Evolutionary conservation across 2,888 invertebrate species (phyloP), one percentile per base, ranked within the genome.

Genomic region (Hybos culiciformis): DNA sequence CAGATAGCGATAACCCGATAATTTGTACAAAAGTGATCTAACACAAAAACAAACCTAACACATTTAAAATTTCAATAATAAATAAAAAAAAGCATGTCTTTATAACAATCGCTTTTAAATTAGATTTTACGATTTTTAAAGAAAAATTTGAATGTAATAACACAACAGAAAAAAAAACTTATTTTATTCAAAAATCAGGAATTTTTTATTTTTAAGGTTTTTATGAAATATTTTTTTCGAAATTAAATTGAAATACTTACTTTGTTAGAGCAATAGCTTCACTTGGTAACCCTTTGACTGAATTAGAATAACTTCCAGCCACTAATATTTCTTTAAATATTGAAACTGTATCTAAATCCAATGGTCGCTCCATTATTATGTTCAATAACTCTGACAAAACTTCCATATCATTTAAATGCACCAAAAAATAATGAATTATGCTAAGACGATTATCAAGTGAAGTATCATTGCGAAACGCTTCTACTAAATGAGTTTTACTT

Each of bases 281-380:
- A n/a, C 75, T 68, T 1, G 83, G 77, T 48, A 87, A 65, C 50
- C 80, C 77, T 50, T 81, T 78, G 47, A 78, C 75, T 1, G 84
- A 78, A 15, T 79, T 70, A 1, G 80, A 73, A 62, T 77, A 80
- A 12, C 85, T 77, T 42, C 78, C 77, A 40, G 80, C 80, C 36
- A 87, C 76, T 5, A 92, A 69, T 56, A 83, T 84, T 68, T 92
- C 91, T 62, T 85, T 82, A 57, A 90, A 71, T 42, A 84, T 42
- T 2, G 63, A 58, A 15, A 67, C 67, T 1, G 66, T 66, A 32
- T 78, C 75, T 45, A 78, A 57, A 21, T 74, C 73, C 1, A 78
- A 62, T 0, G 77, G 75, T 37, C 75, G 73, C 50, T 75, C 74
- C 50, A 74, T 69, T 36, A 76, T 70, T 32, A 69, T 76, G 2